phyloP scores from a whole-genome alignment of 2,113 vertebrate genomes.

The Pheucticus melanocephalus region DNA sequence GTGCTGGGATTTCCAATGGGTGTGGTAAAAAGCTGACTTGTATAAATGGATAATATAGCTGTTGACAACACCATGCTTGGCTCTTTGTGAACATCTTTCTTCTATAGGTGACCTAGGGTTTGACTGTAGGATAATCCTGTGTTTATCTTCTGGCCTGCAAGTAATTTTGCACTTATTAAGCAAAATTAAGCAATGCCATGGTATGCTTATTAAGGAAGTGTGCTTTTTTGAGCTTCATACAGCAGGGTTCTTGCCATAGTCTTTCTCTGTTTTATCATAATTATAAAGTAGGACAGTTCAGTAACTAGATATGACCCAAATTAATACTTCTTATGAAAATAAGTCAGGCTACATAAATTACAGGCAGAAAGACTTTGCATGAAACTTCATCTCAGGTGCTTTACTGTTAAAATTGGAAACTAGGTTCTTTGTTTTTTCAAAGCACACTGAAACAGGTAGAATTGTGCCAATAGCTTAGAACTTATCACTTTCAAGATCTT shows the following conservation, averaged over 20 bases:
- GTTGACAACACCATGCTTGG: not conserved
- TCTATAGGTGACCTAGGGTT: not conserved
- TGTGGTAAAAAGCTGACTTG: not conserved
- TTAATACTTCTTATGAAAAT: not conserved
- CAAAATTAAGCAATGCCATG: too few relatives aligned
- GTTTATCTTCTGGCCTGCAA: not conserved
- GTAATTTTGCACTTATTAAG: not conserved
- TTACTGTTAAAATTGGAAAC: not conserved
- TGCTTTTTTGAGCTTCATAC: not conserved
- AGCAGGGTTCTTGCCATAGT: not conserved
- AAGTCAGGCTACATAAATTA: not conserved
- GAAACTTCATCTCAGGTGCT: not conserved
- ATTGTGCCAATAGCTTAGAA: not conserved
- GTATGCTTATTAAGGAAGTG: not conserved
- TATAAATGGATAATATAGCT: not conserved
- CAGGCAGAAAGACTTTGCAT: not conserved
- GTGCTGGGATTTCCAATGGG: not conserved
- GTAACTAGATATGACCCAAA: not conserved
- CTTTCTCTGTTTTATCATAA: not conserved
- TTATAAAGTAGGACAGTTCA: not conserved
- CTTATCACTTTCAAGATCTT: not conserved
- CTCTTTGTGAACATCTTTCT: not conserved
- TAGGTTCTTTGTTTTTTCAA: not conserved
- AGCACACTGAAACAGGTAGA: not conserved
- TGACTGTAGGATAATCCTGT: not conserved